Evolutionary conservation across 2,113 vertebrate species (phyloP).

Genomic region (Peromyscus leucopus): DNA sequence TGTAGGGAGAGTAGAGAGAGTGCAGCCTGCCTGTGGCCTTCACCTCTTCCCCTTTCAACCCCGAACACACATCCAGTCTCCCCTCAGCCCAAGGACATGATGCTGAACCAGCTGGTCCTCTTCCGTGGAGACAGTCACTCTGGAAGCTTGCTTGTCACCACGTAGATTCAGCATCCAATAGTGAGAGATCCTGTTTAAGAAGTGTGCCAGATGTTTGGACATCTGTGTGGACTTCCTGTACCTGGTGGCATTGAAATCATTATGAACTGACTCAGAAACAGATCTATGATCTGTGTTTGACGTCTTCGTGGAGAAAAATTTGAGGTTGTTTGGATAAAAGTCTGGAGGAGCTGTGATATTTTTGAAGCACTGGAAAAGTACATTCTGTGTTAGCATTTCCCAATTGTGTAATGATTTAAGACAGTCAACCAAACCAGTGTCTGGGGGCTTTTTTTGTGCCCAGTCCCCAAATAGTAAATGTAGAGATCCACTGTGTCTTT

Average conservation of each 20-base stretch:
- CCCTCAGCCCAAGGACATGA: not conserved
- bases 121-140: not conserved
- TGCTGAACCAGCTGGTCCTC: not conserved
- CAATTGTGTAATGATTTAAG: not conserved
- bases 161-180: not conserved
- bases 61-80: not conserved
- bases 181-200: not conserved
- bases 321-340: conserved; percentile 16
- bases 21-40: conserved; percentile 72
- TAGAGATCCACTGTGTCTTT: not conserved
- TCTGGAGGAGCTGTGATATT: not conserved
- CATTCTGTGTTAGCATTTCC: not conserved
- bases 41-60: conserved; percentile 55
- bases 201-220: not conserved
- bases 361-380: not conserved
- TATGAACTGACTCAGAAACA: conserved; percentile 64
- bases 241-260: conserved; percentile 53
- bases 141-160: not conserved
- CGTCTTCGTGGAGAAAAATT: conserved; percentile 58
- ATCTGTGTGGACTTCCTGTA: conserved; percentile 45
- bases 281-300: conserved; percentile 54
- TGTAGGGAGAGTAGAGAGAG: conserved; percentile 71
- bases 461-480: not conserved
- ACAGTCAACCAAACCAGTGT: conserved; percentile 17
- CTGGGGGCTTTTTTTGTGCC: not conserved